These are phyloP conservation scores for Caenorhabditis drosophilae DNA, from an alignment of 2,888 invertebrate species.

Conservation along the genomic window DNA sequence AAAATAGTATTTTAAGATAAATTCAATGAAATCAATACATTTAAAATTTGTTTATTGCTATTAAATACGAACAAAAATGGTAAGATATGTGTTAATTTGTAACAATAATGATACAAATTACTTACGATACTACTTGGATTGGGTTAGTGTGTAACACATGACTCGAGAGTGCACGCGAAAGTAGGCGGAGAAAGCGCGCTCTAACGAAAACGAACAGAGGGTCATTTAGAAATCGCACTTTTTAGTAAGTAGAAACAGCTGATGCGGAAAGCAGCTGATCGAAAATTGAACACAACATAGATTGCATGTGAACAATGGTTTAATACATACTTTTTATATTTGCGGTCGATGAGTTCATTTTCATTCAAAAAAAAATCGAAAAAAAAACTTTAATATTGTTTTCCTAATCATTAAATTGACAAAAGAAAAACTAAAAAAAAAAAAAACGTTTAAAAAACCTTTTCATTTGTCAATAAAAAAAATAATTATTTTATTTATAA, in stretches of 20 bases:
- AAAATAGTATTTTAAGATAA: too few species aligned
- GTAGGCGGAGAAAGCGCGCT: conserved; percentile 15
- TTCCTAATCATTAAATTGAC: neutral
- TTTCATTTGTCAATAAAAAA: too few species aligned
- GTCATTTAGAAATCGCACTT: neutral
- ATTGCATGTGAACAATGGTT: too few species aligned
- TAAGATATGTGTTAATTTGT: neutral
- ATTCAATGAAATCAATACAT: too few species aligned
- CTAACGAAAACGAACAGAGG: conserved; percentile 8
- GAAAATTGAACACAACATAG: neutral
- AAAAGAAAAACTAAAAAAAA: conserved; percentile 4
- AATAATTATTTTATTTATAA: too few species aligned
- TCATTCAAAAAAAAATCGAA: neutral
- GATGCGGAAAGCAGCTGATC: conserved; percentile 15
- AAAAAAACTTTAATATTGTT: neutral
- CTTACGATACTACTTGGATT: too few species aligned
- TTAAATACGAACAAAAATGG: neutral
- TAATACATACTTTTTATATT: too few species aligned
- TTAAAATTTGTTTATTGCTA: too few species aligned
- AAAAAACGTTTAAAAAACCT: too few species aligned
- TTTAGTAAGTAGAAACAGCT: conserved; percentile 27
- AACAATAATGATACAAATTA: neutral
- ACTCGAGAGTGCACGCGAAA: conserved; percentile 6
- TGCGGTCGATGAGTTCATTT: neutral
- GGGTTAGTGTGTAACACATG: neutral